Evolutionary conservation across 2,113 vertebrate genomes (phyloP), one percentile per base, ranked within the genome.

Genomic region (Pedetes capensis): DNA sequence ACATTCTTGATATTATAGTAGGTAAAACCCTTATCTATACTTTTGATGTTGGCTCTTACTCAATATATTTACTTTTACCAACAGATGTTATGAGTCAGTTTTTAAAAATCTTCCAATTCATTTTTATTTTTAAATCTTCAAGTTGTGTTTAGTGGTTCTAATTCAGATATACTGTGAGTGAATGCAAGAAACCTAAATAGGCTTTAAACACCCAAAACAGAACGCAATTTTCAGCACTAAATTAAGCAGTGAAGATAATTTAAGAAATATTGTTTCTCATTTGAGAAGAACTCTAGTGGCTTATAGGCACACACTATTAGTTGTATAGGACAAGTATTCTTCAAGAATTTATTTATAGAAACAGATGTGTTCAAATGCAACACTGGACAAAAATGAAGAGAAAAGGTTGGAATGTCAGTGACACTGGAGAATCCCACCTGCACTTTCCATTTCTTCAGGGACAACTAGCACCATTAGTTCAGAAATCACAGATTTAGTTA

Each of bases 311-410:
- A 96, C 44, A 82, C n/a, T 17, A 16, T 64, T 32, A 79, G 88
- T 82, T 91, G 53, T 39, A 79, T 6, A 80, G 69, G 92, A 87
- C 57, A 81, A 96, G 95, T 95, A 96, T 93, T 97, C 81, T 86
- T 96, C 93, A 97, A 94, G 97, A 93, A 93, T 98, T 98, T 98
- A 98, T 98, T 98, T 92, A 75, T 96, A 96, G 95, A 97, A 98
- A 97, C 51, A 55, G 90, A 80, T 4, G 4, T 91, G 76, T 97
- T 97, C 93, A 97, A 98, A 97, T 93, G 88, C 94, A 97, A 97
- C 95, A 97, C 74, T 89, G 79, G 83, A 61, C 95, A 97, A 93
- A 96, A 89, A 83, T 18, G 90, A 89, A 96, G n/a, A 92, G 81
- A 79, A 71, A 39, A 57, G 69, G 34, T 3, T 42, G 53, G 92